Evolutionary conservation across 2,797 vertebrate species (phyloP).

Genomic region (Sebastes flavidus): DNA sequence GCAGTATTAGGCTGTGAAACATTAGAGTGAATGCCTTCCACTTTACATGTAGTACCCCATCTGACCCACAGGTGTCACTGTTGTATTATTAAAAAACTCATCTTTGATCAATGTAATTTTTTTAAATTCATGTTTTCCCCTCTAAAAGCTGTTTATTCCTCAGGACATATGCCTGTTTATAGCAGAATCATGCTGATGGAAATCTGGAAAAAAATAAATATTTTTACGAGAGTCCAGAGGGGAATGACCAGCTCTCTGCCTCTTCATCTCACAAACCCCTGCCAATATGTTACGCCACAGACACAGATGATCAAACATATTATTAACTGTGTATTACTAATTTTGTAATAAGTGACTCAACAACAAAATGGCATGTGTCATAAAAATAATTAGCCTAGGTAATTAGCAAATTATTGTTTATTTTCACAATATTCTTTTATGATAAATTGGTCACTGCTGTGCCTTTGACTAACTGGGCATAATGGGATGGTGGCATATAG

Average conservation of each 20-base stretch:
- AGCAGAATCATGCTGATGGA: constrained; percentile 20
- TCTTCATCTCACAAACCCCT: constrained; percentile 4
- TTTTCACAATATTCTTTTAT: background rate
- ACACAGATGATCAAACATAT: background rate
- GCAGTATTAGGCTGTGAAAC: background rate
- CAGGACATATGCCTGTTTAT: constrained; percentile 30
- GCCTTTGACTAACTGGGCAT: background rate
- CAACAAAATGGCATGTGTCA: background rate
- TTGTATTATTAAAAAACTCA: background rate
- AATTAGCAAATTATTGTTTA: background rate
- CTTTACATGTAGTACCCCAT: background rate
- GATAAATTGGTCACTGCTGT: background rate
- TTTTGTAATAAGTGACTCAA: background rate
- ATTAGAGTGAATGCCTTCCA: fast-evolving
- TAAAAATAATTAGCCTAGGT: background rate
- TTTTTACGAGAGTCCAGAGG: background rate
- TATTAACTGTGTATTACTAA: background rate
- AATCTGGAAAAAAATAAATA: constrained; percentile 17
- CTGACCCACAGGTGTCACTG: constrained; percentile 44
- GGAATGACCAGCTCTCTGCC: constrained; percentile 6
- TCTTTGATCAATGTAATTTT: background rate
- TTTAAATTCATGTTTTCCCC: background rate
- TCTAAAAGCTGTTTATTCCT: constrained; percentile 31
- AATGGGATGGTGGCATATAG: background rate
- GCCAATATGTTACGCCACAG: background rate